These are phyloP conservation scores for Cyphomyrus discorhynchus DNA, from an alignment of 2,113 vertebrate genomes.

Conservation along the genomic window DNA sequence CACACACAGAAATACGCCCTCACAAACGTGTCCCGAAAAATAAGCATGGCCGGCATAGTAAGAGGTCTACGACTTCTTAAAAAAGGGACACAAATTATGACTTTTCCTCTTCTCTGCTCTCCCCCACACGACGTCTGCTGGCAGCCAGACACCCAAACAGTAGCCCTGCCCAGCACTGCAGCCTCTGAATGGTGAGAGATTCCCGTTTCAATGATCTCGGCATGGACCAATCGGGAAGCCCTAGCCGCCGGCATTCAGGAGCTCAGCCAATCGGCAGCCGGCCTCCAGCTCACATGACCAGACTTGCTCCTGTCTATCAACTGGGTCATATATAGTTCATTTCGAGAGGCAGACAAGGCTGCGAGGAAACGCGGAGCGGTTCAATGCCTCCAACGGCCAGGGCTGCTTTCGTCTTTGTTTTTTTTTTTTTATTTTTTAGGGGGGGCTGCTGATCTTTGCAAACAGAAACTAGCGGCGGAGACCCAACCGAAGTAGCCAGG, in stretches of 20 bases:
- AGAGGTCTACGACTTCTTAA: not conserved
- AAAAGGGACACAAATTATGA: not conserved
- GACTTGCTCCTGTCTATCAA: constrained; percentile 81
- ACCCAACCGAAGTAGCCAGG: constrained; percentile 38
- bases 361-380: constrained; percentile 70
- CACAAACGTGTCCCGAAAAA: not conserved
- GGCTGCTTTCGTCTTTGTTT: constrained; percentile 13
- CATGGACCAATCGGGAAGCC: constrained; percentile 68
- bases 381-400: constrained; percentile 63
- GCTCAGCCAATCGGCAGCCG: constrained; percentile 66
- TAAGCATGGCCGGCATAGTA: not conserved
- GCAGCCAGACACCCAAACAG: constrained; percentile 63
- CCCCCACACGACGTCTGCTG: not conserved
- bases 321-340: constrained; percentile 88
- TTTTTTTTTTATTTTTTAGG: not conserved
- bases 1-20: not conserved
- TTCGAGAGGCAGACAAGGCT: constrained; percentile 69
- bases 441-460: constrained; percentile 36
- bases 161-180: constrained; percentile 61
- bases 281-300: constrained; percentile 70
- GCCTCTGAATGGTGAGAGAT: constrained; percentile 66
- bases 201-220: constrained; percentile 72
- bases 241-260: constrained; percentile 51
- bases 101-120: not conserved
- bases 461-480: constrained; percentile 41